Percentiles rank a stretch among this genome's conserved stretches.
phyloP scores from a whole-genome alignment of 2,113 vertebrate species.

The Phalacrocorax carbo region DNA sequence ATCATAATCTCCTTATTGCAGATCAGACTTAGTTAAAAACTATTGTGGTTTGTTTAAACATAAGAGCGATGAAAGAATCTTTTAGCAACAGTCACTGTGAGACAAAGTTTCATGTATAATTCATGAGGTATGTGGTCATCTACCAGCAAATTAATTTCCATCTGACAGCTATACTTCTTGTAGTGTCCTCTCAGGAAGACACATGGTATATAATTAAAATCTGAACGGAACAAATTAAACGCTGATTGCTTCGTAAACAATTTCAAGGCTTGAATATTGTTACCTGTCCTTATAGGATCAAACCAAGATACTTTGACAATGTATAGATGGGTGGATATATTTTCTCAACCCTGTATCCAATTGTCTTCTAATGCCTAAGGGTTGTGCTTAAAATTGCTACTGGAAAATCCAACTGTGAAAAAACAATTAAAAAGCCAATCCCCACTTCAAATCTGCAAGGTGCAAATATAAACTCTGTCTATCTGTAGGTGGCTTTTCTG shows the following conservation, averaged over 20 bases:
- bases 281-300: constrained; percentile 68
- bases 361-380: constrained; percentile 50
- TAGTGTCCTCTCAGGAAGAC: constrained; percentile 75
- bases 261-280: constrained; percentile 72
- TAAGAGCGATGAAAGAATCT: constrained; percentile 72
- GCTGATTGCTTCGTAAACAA: constrained; percentile 77
- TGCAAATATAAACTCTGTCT: not conserved
- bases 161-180: constrained; percentile 71
- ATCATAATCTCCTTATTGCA: constrained; percentile 60
- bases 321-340: not conserved
- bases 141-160: constrained; percentile 76
- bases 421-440: not conserved
- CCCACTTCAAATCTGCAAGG: not conserved
- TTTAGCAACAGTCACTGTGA: constrained; percentile 71
- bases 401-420: not conserved
- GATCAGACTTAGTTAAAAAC: constrained; percentile 72
- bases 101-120: constrained; percentile 79
- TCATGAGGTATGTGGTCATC: constrained; percentile 78
- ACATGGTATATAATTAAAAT: constrained; percentile 77
- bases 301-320: constrained; percentile 67
- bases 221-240: constrained; percentile 78
- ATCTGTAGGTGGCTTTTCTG: not conserved
- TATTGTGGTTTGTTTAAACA: constrained; percentile 73
- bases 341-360: not conserved
- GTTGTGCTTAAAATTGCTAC: constrained; percentile 42